Evolutionary conservation across 1,140 invertebrate genomes (phyloP).

Genomic region (Bombus pyrosoma): DNA sequence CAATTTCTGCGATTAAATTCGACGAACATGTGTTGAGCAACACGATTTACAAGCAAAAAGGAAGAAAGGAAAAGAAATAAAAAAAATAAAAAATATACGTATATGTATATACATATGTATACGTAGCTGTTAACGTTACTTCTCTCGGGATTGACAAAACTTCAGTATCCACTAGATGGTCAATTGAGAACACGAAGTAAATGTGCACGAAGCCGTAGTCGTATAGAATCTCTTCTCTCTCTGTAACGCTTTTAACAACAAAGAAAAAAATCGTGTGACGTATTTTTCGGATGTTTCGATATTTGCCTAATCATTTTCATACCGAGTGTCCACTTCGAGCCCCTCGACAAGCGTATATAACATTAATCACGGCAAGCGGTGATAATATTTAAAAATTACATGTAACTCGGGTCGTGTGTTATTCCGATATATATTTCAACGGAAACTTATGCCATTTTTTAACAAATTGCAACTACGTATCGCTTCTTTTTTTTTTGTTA

Average conservation of each 20-base stretch:
- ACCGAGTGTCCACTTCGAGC: slow-evolving; percentile 43
- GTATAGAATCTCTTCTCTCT: slow-evolving; percentile 32
- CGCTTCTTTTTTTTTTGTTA: neutral
- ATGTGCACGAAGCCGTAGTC: slow-evolving; percentile 38
- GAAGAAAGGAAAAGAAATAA: neutral
- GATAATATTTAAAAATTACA: slow-evolving; percentile 25
- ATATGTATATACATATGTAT: neutral
- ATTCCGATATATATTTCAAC: neutral
- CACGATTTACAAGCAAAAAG: slow-evolving; percentile 10
- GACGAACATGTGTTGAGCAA: neutral
- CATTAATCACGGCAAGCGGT: slow-evolving; percentile 4
- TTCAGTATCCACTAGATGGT: slow-evolving; percentile 52
- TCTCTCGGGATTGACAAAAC: slow-evolving; percentile 36
- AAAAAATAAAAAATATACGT: neutral
- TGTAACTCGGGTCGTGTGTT: neutral
- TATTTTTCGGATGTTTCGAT: slow-evolving; percentile 41
- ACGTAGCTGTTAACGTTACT: slow-evolving; percentile 11
- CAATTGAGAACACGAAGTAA: slow-evolving; percentile 47
- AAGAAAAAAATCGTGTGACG: slow-evolving; percentile 19
- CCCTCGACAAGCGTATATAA: neutral
- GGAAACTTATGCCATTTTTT: neutral
- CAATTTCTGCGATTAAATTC: neutral
- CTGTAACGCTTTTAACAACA: slow-evolving; percentile 1
- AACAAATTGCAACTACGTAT: neutral
- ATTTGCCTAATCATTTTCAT: slow-evolving; percentile 53